Base-by-base conservation (phyloP, 2,888 invertebrate genomes). In the Leptogaster cylindrica region DNA sequence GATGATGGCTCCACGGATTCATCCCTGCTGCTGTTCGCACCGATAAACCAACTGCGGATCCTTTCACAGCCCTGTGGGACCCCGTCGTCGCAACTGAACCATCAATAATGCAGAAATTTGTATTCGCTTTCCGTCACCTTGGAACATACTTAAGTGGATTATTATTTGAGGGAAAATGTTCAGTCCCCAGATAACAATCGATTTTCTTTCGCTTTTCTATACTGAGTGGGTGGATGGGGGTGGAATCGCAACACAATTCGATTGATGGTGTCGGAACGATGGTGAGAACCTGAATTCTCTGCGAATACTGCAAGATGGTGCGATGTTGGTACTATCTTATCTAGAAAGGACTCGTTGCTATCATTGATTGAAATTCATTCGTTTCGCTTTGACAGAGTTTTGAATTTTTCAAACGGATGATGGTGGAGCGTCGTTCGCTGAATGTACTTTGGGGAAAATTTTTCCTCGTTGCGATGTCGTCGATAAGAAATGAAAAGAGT, bases 131-230 rank as follows among this genome's bases (percentile, higher is more conserved):
- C 58, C 51, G 48, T 66, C 66, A 48, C 58, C 31, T 48, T 58
- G 66, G 48, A 66, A 58, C 58, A 66, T 66, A 46, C 66, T 58
- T 66, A 66, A 66, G 66, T 58, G 58, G 58, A 58, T 66, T 66
- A 66, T 66, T 66, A 66, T 66, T 66, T 66, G 66, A 46, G 31
- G 31, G 44, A 51, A 44, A 58, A 48, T 44, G 58, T 46, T 55
- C 52, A 44, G 66, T 46, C 33, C 23, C 33, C 44, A 52, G 51
- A 39, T 52, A 41, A 44, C 58, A 55, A 58, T 58, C 58, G 58
- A 66, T 48, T 48, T 58, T 64, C 46, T 27, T 58, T 20, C 58
- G 25, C 31, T 46, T 23, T 51, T 33, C 66, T 20, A 10, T 12
- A 16, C n/a, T 18, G 14, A 14, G 7, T 2, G 18, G 23, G 23